Base-by-base conservation (phyloP, 2,888 invertebrate genomes). In the Melinopterus prodromus region DNA sequence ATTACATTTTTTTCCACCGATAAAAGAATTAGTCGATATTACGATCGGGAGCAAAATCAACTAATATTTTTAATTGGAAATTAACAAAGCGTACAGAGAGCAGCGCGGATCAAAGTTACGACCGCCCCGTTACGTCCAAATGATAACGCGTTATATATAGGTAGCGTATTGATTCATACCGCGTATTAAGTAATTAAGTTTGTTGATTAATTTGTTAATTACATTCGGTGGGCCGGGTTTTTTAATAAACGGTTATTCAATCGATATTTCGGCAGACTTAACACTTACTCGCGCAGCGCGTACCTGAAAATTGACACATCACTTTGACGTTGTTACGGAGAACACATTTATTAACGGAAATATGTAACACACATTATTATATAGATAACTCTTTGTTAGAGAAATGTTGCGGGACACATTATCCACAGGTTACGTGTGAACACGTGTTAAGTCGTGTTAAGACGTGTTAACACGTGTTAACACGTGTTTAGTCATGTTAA, bases 171-270 rank as follows among this genome's bases (percentile, higher is more conserved):
- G 74, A 74, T 74, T 74, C 74, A 6, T 35, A n/a, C 36, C 74
- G n/a, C n/a, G 35, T 35, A 74, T 74, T 74, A 74, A 74, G 74
- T 74, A 74, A 74, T 74, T 74, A 74, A 74, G 74, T 35, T 35
- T 26, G 74, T 37, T 74, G 74, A 74, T 74, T 74, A 74, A 74
- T 74, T 74, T 74, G 74, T 74, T 74, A 74, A 74, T 74, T 74
- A 37, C 74, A 37, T 74, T 74, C 37, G n/a, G 74, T 37, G 74
- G 74, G 26, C 36, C 5, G 53, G 53, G 26, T 26, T 53, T 53
- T 53, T 36, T 36, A 74, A 74, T 74, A 35, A 26, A n/a, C 71
- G 71, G 74, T n/a, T 35, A 35, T 26, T 35, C 74, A 74, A 26
- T 71, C 74, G 37, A 74, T 74, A 37, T 74, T 26, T 36, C 74